Base-by-base conservation (phyloP, 2,888 invertebrate genomes). In the Thelaira solivaga region DNA sequence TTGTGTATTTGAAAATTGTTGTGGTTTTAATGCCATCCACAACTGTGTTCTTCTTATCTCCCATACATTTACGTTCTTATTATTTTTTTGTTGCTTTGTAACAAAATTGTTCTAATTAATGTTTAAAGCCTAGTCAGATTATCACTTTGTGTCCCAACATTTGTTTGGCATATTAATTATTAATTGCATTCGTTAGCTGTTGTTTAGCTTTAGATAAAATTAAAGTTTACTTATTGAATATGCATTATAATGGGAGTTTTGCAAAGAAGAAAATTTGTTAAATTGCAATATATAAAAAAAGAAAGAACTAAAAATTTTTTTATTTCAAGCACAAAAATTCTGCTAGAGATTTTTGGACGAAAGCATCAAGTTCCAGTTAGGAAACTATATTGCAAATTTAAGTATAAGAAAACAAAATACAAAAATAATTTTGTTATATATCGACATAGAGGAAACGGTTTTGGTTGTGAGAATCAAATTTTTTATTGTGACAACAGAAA, bases 61-160 rank as follows among this genome's bases (percentile, higher is more conserved):
- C 34, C 13, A 18, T 22, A 16, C 4, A 55, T 55, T 47, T 43
- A 1, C n/a, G n/a, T n/a, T n/a, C n/a, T n/a, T n/a, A n/a, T n/a
- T n/a, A n/a, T n/a, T n/a, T n/a, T n/a, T n/a, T n/a, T 18, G 57
- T 80, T 78, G 69, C 80, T 82, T 80, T 82, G 36, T 82, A 82
- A 82, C 82, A 82, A 81, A 80, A 84, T 85, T 83, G 82, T 81
- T 84, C 83, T 86, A 86, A 86, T 86, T 86, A 86, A 83, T 84
- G 84, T 83, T 86, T 84, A 84, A 85, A 84, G 82, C 84, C 82
- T 77, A 81, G 39, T 77, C 61, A 64, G 75, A 75, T 77, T 77
- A 78, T 78, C 77, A 59, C 71, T 57, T 76, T 72, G 76, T 69
- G 57, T 16, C 31, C 64, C 57, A 61, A 57, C 59, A 73, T 77